Evolutionary conservation across 37 sponge, comb jelly and placozoan genomes (phyloP).

Genomic region (Halichondria panicea): DNA sequence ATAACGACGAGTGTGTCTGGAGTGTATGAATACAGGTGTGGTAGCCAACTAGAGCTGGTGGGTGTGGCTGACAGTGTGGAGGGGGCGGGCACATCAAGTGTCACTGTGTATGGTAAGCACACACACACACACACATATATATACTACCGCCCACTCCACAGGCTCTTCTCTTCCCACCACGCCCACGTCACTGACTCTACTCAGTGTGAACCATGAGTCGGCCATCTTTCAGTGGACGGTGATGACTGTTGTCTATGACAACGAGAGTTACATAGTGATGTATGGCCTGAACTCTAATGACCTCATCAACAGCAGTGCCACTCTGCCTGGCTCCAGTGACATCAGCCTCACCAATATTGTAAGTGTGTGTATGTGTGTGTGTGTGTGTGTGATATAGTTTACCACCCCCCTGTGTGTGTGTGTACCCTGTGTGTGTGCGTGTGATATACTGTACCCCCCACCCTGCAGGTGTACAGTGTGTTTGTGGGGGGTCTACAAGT

Average conservation of each 20-base stretch:
- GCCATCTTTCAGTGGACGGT: slow-evolving; percentile 50
- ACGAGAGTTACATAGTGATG: slow-evolving; percentile 44
- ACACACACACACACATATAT: not conserved
- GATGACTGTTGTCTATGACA: slow-evolving; percentile 30
- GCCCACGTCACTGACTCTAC: not conserved
- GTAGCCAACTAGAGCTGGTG: too few species aligned
- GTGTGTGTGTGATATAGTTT: too few species aligned
- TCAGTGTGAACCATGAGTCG: not conserved
- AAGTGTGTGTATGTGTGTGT: too few species aligned
- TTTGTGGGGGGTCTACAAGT: slow-evolving; percentile 31
- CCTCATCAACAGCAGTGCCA: not conserved
- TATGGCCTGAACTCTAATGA: slow-evolving; percentile 9
- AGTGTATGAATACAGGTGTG: not conserved
- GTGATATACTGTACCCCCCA: too few species aligned
- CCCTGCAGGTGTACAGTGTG: too few species aligned
- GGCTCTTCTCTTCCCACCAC: slow-evolving; percentile 15
- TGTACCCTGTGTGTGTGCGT: too few species aligned
- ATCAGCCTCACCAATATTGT: too few species aligned
- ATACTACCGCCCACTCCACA: not conserved
- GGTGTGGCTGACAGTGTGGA: not conserved
- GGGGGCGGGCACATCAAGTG: not conserved
- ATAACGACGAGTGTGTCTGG: not conserved
- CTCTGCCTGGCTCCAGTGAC: too few species aligned
- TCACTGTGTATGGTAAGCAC: slow-evolving; percentile 11
- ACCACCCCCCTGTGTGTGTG: too few species aligned